These are phyloP conservation scores for Mirza zaza DNA, from an alignment of 2,113 vertebrate species.

Conservation along the genomic window DNA sequence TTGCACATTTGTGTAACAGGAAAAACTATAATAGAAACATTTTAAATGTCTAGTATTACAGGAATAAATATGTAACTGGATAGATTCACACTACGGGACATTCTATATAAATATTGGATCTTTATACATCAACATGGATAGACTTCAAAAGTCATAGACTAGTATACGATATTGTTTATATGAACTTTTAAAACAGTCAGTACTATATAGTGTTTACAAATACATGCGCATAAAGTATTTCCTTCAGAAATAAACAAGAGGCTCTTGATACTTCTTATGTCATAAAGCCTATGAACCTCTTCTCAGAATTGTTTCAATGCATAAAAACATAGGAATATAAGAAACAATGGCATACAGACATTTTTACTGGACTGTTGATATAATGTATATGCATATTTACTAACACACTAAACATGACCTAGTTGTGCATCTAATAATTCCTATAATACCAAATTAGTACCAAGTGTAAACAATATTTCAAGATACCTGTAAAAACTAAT, in stretches of 20 bases:
- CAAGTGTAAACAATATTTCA: not conserved
- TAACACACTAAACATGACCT: not conserved
- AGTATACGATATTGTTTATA: not conserved
- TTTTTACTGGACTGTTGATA: not conserved
- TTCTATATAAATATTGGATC: not conserved
- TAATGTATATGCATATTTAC: not conserved
- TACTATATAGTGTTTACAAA: not conserved
- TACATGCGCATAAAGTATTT: not conserved
- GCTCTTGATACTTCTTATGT: not conserved
- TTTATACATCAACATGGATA: not conserved
- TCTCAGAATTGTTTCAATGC: not conserved
- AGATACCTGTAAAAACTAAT: not conserved
- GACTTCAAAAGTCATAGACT: not conserved
- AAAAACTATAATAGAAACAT: not conserved
- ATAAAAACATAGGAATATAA: not conserved
- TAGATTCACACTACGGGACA: not conserved
- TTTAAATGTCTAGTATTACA: not conserved
- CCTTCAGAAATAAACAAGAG: conserved; percentile 9
- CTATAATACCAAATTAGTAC: not conserved
- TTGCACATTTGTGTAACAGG: not conserved
- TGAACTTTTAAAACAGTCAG: not conserved
- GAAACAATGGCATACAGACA: not conserved
- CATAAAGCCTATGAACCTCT: not conserved
- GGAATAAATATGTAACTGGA: not conserved
- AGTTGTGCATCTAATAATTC: not conserved